These are phyloP conservation scores for Cryptoblepharus egeriae DNA, from an alignment of 2,797 vertebrate species.

Conservation along the genomic window DNA sequence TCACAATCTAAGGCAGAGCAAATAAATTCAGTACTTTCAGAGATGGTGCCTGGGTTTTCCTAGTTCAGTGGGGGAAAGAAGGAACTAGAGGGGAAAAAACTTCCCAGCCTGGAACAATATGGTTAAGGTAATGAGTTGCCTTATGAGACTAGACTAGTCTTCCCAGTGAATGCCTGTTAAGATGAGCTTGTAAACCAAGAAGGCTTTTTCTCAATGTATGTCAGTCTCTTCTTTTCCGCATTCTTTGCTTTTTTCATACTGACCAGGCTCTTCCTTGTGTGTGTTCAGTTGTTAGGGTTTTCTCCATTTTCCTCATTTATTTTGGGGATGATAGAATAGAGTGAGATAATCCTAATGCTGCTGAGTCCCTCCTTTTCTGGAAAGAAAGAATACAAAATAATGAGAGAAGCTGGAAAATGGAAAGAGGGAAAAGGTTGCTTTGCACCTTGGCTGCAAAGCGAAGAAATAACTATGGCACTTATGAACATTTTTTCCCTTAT, in stretches of 20 bases:
- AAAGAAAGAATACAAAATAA: not conserved
- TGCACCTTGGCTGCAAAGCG: no score
- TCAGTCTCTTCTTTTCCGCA: not conserved
- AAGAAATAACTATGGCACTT: no score
- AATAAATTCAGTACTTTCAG: not conserved
- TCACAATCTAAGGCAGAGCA: not conserved
- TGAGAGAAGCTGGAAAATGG: not conserved
- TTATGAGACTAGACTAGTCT: not conserved
- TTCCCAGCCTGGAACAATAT: not conserved
- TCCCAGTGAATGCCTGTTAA: not conserved
- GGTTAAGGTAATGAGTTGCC: not conserved
- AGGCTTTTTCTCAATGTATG: not conserved
- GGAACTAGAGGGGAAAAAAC: not conserved
- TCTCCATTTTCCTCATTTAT: not conserved
- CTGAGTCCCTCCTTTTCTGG: not conserved
- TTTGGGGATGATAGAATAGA: slow-evolving; percentile 19
- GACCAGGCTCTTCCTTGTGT: not conserved
- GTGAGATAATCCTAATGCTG: not conserved
- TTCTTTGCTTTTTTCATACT: not conserved
- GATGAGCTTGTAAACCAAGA: not conserved
- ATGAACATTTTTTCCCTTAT: no score
- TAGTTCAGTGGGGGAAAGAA: not conserved
- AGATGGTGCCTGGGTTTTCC: not conserved
- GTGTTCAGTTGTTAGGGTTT: not conserved
- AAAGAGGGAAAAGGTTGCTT: no score